Evolutionary conservation across 2,113 vertebrate genomes (phyloP).

Genomic region (Arizona elegans): DNA sequence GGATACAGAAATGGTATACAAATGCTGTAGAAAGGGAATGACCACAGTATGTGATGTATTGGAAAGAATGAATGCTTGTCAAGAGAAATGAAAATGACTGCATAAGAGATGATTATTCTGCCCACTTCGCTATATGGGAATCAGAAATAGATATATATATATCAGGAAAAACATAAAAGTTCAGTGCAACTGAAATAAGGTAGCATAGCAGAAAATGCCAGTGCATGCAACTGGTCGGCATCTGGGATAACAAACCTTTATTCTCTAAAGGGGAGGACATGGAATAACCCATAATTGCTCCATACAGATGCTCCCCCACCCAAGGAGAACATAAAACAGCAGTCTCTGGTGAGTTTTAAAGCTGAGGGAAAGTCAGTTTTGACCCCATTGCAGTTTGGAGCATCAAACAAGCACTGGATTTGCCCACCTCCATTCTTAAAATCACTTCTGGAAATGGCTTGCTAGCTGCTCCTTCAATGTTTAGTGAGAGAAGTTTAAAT

Average conservation of each 20-base stretch:
- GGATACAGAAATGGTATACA: background rate
- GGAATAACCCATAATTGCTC: background rate
- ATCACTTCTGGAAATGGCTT: background rate
- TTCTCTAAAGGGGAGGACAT: background rate
- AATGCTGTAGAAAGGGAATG: background rate
- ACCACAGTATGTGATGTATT: background rate
- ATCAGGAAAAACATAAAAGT: background rate
- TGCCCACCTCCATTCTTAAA: background rate
- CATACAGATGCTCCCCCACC: background rate
- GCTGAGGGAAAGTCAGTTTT: background rate
- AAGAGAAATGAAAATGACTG: background rate
- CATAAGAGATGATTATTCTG: background rate
- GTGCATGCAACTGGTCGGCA: background rate
- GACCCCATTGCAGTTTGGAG: background rate
- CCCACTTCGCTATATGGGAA: background rate
- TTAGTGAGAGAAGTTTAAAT: background rate
- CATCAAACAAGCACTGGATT: background rate
- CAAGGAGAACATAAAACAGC: background rate
- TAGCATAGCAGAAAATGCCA: background rate
- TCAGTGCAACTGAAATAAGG: background rate
- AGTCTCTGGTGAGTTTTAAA: background rate
- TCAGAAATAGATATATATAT: background rate
- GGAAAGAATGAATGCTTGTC: background rate
- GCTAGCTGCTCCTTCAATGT: background rate
- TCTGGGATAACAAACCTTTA: background rate